Percentiles rank a stretch among this genome's conserved stretches.
Conservation (phyloP, 2,113 vertebrate genomes). For the Cacatua alba region DNA sequence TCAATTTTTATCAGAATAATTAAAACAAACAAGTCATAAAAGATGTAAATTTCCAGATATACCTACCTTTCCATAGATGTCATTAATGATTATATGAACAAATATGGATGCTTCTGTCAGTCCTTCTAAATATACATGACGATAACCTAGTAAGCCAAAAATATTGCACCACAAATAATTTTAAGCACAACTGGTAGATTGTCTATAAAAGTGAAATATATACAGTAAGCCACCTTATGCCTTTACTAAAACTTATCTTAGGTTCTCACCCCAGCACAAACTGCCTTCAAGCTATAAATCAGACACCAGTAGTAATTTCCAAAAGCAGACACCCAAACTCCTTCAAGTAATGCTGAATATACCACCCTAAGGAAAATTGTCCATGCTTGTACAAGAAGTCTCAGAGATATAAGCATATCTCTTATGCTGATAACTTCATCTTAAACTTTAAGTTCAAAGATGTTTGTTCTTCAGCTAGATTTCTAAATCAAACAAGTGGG, state of each 20-base stretch:
- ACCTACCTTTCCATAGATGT: conserved; percentile 95
- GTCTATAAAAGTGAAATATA: neutral
- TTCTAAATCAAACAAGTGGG: neutral
- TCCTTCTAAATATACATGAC: conserved; percentile 95
- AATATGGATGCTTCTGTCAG: conserved; percentile 97
- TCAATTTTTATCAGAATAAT: neutral
- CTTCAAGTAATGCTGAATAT: neutral
- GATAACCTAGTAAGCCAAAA: conserved; percentile 84
- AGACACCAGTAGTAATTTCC: neutral
- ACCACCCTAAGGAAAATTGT: too few species aligned
- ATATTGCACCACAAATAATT: neutral
- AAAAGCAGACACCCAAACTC: neutral
- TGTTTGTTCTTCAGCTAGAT: neutral
- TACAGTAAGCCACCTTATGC: neutral
- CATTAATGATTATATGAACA: conserved; percentile 94
- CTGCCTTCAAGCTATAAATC: neutral
- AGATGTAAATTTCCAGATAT: neutral
- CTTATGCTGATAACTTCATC: neutral
- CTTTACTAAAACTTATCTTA: neutral
- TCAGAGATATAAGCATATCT: neutral
- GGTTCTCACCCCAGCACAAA: neutral
- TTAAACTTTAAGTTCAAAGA: neutral
- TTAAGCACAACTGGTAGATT: neutral
- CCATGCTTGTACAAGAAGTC: neutral
- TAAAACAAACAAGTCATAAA: neutral